Conservation (phyloP, 2,888 invertebrate species). For the Tenodera sinensis region DNA sequence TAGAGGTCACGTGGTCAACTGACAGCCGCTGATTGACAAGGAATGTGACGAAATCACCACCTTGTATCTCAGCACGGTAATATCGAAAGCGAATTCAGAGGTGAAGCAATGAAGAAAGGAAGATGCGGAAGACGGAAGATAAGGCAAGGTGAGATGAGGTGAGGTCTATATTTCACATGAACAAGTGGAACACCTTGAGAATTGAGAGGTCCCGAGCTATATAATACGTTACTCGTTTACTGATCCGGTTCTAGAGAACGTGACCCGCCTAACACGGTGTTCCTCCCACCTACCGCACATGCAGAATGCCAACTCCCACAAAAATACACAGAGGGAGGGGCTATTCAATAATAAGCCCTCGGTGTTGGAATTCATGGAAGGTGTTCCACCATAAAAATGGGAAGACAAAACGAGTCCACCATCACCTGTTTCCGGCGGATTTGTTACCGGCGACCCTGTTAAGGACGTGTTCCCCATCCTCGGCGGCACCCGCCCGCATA, state of each 20-base stretch:
- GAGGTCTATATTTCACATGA: not conserved
- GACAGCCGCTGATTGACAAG: too few relatives aligned
- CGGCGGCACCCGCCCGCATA: not conserved
- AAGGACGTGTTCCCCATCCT: not conserved
- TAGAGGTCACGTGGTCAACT: too few relatives aligned
- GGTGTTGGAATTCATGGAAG: not conserved
- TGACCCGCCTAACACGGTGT: not conserved
- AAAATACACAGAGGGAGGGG: too few relatives aligned
- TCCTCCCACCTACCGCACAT: not conserved
- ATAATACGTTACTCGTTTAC: slow-evolving; percentile 12
- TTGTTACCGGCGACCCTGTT: not conserved
- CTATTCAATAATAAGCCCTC: not conserved
- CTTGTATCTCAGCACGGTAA: too few relatives aligned
- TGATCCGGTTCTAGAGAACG: not conserved
- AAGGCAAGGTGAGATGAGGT: not conserved
- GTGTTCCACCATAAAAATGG: not conserved
- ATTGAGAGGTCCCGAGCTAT: slow-evolving; percentile 9
- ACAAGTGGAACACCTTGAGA: not conserved
- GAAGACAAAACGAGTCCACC: not conserved
- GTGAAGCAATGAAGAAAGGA: too few relatives aligned
- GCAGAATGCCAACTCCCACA: not conserved
- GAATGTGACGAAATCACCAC: too few relatives aligned
- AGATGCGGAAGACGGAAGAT: not conserved
- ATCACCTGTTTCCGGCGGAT: not conserved
- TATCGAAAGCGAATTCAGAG: too few relatives aligned